A percentile compares a stretch with the other conserved stretches of the same genome.
phyloP scores from a whole-genome alignment of 2,888 invertebrate genomes.

The Dynastes hyllus region DNA sequence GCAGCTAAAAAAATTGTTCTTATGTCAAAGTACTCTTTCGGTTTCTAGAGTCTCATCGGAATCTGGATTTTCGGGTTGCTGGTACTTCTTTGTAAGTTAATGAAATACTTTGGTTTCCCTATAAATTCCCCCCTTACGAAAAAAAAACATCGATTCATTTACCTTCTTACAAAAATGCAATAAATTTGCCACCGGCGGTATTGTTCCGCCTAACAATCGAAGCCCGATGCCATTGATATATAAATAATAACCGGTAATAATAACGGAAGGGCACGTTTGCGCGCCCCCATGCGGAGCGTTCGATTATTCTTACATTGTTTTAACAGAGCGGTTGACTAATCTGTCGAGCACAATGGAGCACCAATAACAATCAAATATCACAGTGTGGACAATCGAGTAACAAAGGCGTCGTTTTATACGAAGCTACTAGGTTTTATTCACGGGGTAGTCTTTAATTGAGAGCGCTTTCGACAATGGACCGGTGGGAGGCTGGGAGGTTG shows the following conservation, averaged over 20 bases:
- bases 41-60: no score
- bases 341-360: constrained; percentile 48
- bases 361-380: constrained; percentile 57
- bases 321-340: constrained; percentile 52
- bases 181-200: constrained; percentile 27
- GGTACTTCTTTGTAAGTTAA: no score
- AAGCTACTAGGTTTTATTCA: constrained; percentile 53
- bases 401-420: constrained; percentile 53
- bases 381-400: constrained; percentile 56
- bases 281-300: constrained; percentile 51
- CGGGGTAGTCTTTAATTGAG: constrained; percentile 48
- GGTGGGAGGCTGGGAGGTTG: constrained; percentile 56
- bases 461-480: constrained; percentile 51
- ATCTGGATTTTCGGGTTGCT: no score
- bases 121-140: neutral
- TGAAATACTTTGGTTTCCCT: no score
- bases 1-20: no score
- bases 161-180: constrained; percentile 39
- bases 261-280: constrained; percentile 43
- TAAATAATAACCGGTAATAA: constrained; percentile 47
- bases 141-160: constrained; percentile 9
- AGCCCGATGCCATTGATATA: constrained; percentile 41
- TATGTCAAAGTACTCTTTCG: no score
- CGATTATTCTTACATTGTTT: constrained; percentile 53
- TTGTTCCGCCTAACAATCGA: constrained; percentile 37